Base-by-base conservation (phyloP, 2,113 vertebrate genomes). In the Psittacara wagleri region DNA sequence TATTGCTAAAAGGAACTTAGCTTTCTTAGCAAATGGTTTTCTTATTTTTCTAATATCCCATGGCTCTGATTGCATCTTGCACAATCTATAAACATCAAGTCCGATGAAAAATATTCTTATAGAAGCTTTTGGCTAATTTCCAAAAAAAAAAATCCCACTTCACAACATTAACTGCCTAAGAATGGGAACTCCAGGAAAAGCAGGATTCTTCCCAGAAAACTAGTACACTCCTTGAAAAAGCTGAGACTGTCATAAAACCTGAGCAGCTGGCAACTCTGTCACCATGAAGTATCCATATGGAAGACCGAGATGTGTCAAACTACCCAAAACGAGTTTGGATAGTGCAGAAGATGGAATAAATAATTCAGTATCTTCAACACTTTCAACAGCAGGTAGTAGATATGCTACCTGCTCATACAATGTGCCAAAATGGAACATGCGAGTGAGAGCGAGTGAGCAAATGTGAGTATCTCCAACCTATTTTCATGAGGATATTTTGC, bases 281-380 rank as follows among this genome's bases (percentile, higher is more conserved):
- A 98, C 97, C 97, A 98, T 97, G 97, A 98, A 98, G 98, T 97
- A 98, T 98, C 98, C 98, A 98, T 98, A 98, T 98, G 98, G 98
- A 98, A 98, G 97, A 98, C 97, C 96, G 97, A 98, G 97, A 98
- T 98, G 98, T 98, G 98, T 98, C 97, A 98, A 98, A 98, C 97
- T 97, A 98, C 97, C 98, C 98, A 97, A 98, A 98, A 98, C 46
- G 97, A 97, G 97, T 98, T 98, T 98, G 98, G 98, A 98, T 97
- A 97, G 97, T 97, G 96, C 91, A 98, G 97, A 97, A 98, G 98
- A 98, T 95, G 96, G 97, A 98, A 98, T 98, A 98, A 98, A 98
- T 98, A 98, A 98, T 98, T 98, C 98, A 98, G 98, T 98, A 98
- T 98, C 97, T 93, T 98, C 98, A 97, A 98, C 98, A 98, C 98